Evolutionary conservation across 2,797 vertebrate genomes (phyloP).

Genomic region (Phoxinus dragarum): DNA sequence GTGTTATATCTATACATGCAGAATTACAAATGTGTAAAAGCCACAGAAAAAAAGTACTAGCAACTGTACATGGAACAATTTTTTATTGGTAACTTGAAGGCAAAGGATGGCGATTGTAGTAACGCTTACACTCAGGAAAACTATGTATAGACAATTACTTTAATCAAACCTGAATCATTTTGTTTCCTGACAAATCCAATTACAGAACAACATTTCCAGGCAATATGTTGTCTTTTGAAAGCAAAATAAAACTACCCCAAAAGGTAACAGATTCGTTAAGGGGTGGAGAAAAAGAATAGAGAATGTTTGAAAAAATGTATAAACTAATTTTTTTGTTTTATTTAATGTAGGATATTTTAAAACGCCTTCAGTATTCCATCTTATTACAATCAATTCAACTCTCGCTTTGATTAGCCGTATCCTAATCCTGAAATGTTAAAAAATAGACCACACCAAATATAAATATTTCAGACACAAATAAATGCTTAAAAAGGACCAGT

Average conservation of each 20-base stretch:
- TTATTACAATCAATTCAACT: slow-evolving; percentile 14
- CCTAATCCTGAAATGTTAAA: slow-evolving; percentile 34
- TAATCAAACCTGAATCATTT: slow-evolving; percentile 39
- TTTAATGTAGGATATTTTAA: slow-evolving; percentile 3
- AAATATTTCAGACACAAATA: slow-evolving; percentile 53
- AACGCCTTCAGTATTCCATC: slow-evolving; percentile 35
- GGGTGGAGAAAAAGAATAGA: neutral
- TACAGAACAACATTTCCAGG: slow-evolving; percentile 60
- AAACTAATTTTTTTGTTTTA: neutral
- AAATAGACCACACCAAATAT: slow-evolving; percentile 38
- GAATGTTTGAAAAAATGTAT: neutral
- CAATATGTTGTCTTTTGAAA: slow-evolving; percentile 48
- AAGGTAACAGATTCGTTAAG: neutral
- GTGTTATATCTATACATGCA: neutral
- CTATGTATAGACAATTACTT: slow-evolving; percentile 53
- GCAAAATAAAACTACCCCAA: slow-evolving; percentile 38
- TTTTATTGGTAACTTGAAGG: slow-evolving; percentile 81
- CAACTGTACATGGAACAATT: slow-evolving; percentile 34
- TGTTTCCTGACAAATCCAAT: slow-evolving; percentile 45
- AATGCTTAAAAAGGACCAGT: slow-evolving; percentile 43
- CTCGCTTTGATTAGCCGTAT: slow-evolving; percentile 9
- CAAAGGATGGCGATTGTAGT: slow-evolving; percentile 80
- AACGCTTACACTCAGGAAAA: slow-evolving; percentile 73
- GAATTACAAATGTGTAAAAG: neutral
- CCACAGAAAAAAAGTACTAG: neutral